These are phyloP conservation scores for Epinephelus coioides DNA, from an alignment of 2,797 vertebrate species.

Conservation along the genomic window DNA sequence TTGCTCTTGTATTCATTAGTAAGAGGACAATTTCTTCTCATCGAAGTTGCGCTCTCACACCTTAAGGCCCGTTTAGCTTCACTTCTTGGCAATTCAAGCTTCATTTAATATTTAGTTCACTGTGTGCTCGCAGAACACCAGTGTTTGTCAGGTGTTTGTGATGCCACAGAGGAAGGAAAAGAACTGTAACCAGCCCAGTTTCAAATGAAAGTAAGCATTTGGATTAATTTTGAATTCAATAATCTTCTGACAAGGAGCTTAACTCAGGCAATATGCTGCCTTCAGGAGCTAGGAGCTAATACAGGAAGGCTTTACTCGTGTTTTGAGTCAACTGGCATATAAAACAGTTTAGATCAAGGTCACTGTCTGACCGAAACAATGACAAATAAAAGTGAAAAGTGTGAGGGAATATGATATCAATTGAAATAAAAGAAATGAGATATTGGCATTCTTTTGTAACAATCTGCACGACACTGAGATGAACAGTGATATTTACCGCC, in stretches of 20 bases:
- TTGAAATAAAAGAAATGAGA: background rate
- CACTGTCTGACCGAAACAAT: background rate
- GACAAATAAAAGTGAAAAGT: background rate
- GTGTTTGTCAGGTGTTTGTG: background rate
- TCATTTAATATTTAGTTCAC: background rate
- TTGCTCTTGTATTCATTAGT: too few relatives aligned
- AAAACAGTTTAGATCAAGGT: background rate
- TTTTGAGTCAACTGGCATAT: background rate
- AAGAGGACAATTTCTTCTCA: too few relatives aligned
- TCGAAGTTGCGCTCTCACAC: too few relatives aligned
- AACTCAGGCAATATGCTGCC: background rate
- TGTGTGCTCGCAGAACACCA: background rate
- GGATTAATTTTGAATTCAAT: background rate
- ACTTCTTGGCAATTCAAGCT: background rate
- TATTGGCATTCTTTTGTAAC: background rate
- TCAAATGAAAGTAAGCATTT: background rate
- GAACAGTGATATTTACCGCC: too few relatives aligned
- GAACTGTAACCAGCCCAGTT: background rate
- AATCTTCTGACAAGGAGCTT: constrained; percentile 6
- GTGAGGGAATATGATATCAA: background rate
- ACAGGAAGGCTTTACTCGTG: background rate
- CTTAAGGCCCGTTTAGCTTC: background rate
- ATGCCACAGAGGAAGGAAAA: background rate
- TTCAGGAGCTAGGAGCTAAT: background rate
- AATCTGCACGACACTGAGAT: background rate